Evolutionary conservation across 2,888 invertebrate genomes (phyloP), one percentile per base, ranked within the genome.

Genomic region (Chydorus sphaericus): DNA sequence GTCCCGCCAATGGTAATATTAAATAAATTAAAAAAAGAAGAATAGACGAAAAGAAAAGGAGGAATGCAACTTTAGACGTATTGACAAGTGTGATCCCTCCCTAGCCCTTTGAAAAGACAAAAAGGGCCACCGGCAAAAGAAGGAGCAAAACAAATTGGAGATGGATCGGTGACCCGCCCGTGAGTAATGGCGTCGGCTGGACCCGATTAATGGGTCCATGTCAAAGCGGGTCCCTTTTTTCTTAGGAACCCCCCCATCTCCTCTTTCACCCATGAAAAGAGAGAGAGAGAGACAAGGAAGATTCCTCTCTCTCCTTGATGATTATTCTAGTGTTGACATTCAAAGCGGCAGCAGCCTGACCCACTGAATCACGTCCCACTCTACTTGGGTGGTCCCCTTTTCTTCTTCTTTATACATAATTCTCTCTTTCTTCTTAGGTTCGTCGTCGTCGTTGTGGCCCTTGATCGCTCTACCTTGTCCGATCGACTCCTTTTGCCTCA

Each of bases 401-500:
- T 58, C 60, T 57, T 63, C 63, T 61, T 63, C 60, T 70, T 70
- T 48, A 23, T 37, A 14, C 39, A 38, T 16, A 7, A 10, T 57
- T 26, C 20, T 48, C 2, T 57, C 38, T 26, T 38, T 49, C 56
- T 54, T 54, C 53, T 16, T 55, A 62, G 63, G 60, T 49, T 62
- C 74, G 64, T 62, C 74, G 64, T 72, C 74, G 67, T 73, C 73
- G 60, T 68, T 72, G 63, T 79, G 78, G 73, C 74, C 74, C 60
- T 71, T 75, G 65, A 72, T 78, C 68, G 80, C 80, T 63, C 77
- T 76, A 62, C 77, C 79, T 61, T 79, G 74, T 72, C 77, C 62
- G 75, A 58, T 60, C 38, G 71, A 80, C 63, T 79, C 79, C 63
- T 88, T 81, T 73, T 91, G 90, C 75, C 79, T 86, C 71, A 89